phyloP scores from a whole-genome alignment of 2,888 invertebrate species.

The Eristalis intricaria region DNA sequence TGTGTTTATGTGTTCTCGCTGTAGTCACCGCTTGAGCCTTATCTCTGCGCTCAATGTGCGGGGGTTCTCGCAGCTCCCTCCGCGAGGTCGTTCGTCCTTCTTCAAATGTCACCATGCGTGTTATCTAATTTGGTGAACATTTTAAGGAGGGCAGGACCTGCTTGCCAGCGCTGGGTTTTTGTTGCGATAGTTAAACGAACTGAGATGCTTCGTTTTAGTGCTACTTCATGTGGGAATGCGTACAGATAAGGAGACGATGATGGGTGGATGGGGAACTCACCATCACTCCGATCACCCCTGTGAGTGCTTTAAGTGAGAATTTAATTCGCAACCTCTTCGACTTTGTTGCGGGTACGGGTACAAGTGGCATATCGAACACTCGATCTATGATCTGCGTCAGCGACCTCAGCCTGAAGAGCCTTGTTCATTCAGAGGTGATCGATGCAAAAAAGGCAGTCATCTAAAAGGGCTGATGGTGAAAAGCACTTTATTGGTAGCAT shows the following conservation, averaged over 20 bases:
- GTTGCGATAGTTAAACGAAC: slow-evolving; percentile 70
- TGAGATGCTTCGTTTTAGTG: slow-evolving; percentile 59
- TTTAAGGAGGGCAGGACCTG: slow-evolving; percentile 22
- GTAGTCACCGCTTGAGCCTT: slow-evolving; percentile 51
- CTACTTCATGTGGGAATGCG: slow-evolving; percentile 24
- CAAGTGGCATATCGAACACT: background rate
- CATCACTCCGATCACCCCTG: background rate
- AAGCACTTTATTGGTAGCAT: too few species aligned
- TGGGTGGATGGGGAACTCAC: background rate
- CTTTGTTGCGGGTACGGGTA: background rate
- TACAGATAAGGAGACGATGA: background rate
- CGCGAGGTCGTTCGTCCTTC: background rate
- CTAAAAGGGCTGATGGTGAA: too few species aligned
- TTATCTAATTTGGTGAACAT: slow-evolving; percentile 66
- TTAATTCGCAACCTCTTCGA: background rate
- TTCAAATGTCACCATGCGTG: slow-evolving; percentile 71
- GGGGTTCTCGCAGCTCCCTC: slow-evolving; percentile 1
- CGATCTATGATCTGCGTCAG: background rate
- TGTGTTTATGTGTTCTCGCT: slow-evolving; percentile 46
- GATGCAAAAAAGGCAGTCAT: background rate
- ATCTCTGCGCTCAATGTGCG: slow-evolving; percentile 36
- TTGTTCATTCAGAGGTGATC: background rate
- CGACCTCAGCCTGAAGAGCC: background rate
- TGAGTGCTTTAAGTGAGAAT: background rate
- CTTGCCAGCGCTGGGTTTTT: slow-evolving; percentile 21